Evolutionary conservation across 2,888 invertebrate species (phyloP), one percentile per base, ranked within the genome.

Genomic region (Rhimphoctona megacephalus): DNA sequence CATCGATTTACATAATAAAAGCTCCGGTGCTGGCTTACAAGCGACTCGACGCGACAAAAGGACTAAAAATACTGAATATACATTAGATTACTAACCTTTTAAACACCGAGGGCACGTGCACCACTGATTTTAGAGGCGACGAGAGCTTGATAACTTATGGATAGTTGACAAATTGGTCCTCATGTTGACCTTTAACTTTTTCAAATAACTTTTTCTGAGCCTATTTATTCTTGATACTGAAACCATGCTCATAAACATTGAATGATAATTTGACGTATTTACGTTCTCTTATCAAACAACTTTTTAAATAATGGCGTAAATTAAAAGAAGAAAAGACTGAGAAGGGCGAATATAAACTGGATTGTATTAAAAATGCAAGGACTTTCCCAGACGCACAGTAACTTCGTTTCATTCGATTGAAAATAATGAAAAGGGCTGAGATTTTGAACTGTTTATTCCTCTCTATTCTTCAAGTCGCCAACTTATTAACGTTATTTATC

Each of bases 1-100:
- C 89, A 90, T 91, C 88, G 89, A 92, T 93, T 93, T 93, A 88
- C 92, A 92, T 92, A 91, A 92, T 92, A 92, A 91, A 92, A 91
- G 89, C 86, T 86, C 66, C 46, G 67, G 64, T 70, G 57, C 36
- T 49, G 80, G 69, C 11, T 64, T 66, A 30, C 52, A 66, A 57
- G 36, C 30, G 69, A 78, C 78, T 67, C 57, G 33, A 77, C 54
- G 76, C 85, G 88, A 88, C 89, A 84, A 89, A 88, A 77, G 76
- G 25, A 54, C 25, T 49, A 33, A 49, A 83, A 66, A 88, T 64
- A 54, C 52, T 78, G 70, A 9, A n/a, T 72, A 67, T 25, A 39
- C 22, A 72, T 67, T 39, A 43, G 33, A 61, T 25, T 77, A 14
- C 33, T 49, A n/a, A 69, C 54, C 39, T 79, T 36, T 54, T 39